Base-by-base conservation (phyloP, 1,140 invertebrate genomes). In the Andricus grossulariae region DNA sequence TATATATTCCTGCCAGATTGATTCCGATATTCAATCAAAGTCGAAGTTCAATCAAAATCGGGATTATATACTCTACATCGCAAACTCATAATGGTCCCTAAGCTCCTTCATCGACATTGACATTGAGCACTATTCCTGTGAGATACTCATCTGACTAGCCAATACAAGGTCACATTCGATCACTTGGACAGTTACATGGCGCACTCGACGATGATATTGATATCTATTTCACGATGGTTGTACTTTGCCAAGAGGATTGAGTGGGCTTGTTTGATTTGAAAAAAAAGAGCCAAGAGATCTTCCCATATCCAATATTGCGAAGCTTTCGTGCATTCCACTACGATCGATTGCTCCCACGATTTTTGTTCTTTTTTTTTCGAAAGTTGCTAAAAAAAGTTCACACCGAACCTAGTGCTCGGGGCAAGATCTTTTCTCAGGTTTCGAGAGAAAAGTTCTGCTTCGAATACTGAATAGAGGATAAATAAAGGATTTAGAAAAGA, bases 371-470 rank as follows among this genome's bases (percentile, higher is more conserved):
- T 57, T 57, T 55, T n/a, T 55, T 21, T n/a, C 25, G 60, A 66
- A 66, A 66, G 15, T 39, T 66, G 60, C 32, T 21, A 15, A 39
- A 66, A 60, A 66, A 45, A 39, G 15, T 66, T 66, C 60, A 66
- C 60, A 66, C 60, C 60, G 25, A n/a, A 66, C 32, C 32, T 66
- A 66, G 39, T n/a, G 60, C 60, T 66, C 15, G 25, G n/a, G 60
- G 60, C 60, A 66, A 66, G 60, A 66, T 45, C 60, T 66, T 66
- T 66, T 16, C 39, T 66, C 60, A 66, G 60, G 21, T 66, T 66
- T 66, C 25, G 39, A 39, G 60, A 39, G 60, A 66, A 25, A 66
- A 66, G 60, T 66, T 66, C 32, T 66, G 15, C 60, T 39, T 39
- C 60, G 60, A 66, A 66, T 66, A 66, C 25, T 66, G 60, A 66